These are phyloP conservation scores for Bovichtus diacanthus DNA, from an alignment of 2,797 vertebrate genomes.

Conservation along the genomic window DNA sequence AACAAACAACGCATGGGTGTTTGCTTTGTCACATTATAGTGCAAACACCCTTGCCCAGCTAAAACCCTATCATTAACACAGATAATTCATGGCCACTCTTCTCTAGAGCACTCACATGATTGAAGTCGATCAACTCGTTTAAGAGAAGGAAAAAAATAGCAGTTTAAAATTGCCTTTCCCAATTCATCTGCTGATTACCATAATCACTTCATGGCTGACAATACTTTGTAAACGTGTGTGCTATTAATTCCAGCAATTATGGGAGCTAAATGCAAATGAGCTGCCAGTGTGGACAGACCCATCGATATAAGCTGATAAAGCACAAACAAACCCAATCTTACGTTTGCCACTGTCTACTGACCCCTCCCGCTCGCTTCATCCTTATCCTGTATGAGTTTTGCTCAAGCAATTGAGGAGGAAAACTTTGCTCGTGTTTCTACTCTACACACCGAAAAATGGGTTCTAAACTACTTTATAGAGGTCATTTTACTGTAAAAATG, in stretches of 20 bases:
- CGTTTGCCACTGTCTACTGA: constrained; percentile 14
- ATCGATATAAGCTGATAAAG: constrained; percentile 57
- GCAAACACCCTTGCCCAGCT: constrained; percentile 42
- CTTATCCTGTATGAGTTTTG: constrained; percentile 44
- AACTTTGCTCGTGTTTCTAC: constrained; percentile 40
- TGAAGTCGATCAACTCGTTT: constrained; percentile 74
- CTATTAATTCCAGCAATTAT: constrained; percentile 83
- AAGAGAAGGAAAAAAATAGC: constrained; percentile 41
- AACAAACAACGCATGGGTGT: constrained; percentile 40
- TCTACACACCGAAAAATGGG: constrained; percentile 33
- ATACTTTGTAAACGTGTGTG: constrained; percentile 77
- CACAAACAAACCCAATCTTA: constrained; percentile 48
- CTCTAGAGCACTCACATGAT: constrained; percentile 53
- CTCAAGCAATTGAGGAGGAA: constrained; percentile 35
- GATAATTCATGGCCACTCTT: constrained; percentile 66
- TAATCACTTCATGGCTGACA: constrained; percentile 82
- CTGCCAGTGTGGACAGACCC: constrained; percentile 29
- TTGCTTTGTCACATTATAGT: constrained; percentile 33
- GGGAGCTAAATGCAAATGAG: constrained; percentile 77
- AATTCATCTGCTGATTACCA: constrained; percentile 76
- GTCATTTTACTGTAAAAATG: constrained; percentile 65
- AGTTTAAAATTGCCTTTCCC: constrained; percentile 74
- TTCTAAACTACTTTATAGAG: constrained; percentile 50
- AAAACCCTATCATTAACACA: constrained; percentile 69
- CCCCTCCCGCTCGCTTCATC: constrained; percentile 30